These are phyloP conservation scores for Dromaius novaehollandiae DNA, from an alignment of 2,113 vertebrate genomes.

Conservation along the genomic window DNA sequence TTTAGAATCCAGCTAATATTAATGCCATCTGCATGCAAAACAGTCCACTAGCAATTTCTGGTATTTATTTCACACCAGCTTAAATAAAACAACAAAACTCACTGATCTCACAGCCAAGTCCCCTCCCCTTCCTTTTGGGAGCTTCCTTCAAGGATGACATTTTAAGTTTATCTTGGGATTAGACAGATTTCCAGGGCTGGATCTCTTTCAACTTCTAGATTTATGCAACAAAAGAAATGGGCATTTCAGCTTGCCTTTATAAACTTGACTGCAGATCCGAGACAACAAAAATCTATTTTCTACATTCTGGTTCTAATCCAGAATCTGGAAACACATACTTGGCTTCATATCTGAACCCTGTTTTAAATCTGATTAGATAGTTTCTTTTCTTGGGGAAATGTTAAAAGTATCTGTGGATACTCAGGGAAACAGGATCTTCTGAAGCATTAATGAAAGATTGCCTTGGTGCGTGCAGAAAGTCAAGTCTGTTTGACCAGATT, in stretches of 20 bases:
- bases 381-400: neutral
- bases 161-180: neutral
- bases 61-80: neutral
- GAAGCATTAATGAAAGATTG: neutral
- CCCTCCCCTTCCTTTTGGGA: neutral
- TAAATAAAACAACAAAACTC: neutral
- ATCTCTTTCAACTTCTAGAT: neutral
- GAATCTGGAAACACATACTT: neutral
- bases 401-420: neutral
- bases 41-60: neutral
- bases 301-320: neutral
- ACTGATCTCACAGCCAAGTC: neutral
- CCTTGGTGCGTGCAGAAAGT: neutral
- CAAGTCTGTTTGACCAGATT: neutral
- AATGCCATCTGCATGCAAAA: neutral
- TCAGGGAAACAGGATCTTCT: neutral
- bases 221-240: neutral
- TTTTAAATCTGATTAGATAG: neutral
- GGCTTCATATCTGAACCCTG: neutral
- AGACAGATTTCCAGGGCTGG: neutral
- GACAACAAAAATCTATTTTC: neutral
- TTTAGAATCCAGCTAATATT: neutral
- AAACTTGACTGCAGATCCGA: neutral
- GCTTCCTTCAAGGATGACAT: neutral
- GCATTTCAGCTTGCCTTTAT: neutral